Conservation (phyloP, 2,797 vertebrate species). For the Urophycis tenuis region DNA sequence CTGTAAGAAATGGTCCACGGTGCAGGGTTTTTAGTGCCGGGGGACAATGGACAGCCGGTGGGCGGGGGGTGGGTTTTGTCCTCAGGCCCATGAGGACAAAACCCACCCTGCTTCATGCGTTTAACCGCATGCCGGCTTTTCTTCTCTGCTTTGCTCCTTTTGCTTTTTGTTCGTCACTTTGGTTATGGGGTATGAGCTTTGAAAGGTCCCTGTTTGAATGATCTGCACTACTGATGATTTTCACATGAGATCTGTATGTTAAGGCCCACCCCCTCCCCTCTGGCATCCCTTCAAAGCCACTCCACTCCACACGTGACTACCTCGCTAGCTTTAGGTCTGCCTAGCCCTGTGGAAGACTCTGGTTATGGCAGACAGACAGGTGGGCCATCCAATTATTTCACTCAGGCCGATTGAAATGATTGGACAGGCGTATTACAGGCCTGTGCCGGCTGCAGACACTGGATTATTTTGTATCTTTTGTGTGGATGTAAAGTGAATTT, state of each 20-base stretch:
- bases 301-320: too few species aligned
- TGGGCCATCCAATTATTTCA: too few species aligned
- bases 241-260: neutral
- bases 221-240: neutral
- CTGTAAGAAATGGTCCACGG: neutral
- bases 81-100: slow-evolving; percentile 11
- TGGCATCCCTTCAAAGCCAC: too few species aligned
- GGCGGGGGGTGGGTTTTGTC: neutral
- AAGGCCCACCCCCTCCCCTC: too few species aligned
- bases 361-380: too few species aligned
- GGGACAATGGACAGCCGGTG: neutral
- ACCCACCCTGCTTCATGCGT: slow-evolving; percentile 1
- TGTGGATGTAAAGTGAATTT: too few species aligned
- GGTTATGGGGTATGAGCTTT: slow-evolving; percentile 8
- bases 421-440: too few species aligned
- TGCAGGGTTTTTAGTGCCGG: neutral
- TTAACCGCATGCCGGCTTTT: slow-evolving; percentile 8
- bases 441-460: too few species aligned
- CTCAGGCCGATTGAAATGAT: too few species aligned
- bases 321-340: too few species aligned
- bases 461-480: too few species aligned
- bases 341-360: too few species aligned
- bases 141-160: slow-evolving; percentile 1
- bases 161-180: slow-evolving; percentile 8
- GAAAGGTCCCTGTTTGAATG: neutral